Evolutionary conservation across 2,113 vertebrate species (phyloP).

Genomic region (Phyllostomus discolor): DNA sequence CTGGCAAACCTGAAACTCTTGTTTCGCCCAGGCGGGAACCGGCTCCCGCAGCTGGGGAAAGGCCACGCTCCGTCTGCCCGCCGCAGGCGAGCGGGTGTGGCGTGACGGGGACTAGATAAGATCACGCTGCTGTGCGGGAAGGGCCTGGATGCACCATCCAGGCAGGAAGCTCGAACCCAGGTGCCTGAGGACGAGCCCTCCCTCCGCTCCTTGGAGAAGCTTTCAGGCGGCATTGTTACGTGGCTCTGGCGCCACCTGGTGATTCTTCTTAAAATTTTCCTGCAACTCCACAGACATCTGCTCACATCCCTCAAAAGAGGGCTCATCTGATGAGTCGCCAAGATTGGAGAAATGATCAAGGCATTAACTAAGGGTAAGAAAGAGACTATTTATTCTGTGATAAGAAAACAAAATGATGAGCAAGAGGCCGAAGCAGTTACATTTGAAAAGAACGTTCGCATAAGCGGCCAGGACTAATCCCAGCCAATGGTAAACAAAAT

Average conservation of each 20-base stretch:
- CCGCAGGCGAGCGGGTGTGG: not conserved
- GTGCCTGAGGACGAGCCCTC: not conserved
- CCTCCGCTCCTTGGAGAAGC: not conserved
- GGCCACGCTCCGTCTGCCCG: not conserved
- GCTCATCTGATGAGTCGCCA: not conserved
- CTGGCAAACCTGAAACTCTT: not conserved
- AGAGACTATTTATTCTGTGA: not conserved
- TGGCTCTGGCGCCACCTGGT: conserved; percentile 53
- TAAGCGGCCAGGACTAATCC: not conserved
- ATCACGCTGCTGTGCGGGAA: not conserved
- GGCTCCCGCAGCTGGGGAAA: not conserved
- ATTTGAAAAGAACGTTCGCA: not conserved
- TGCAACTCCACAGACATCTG: not conserved
- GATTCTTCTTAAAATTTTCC: not conserved
- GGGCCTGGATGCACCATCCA: not conserved
- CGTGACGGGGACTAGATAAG: not conserved
- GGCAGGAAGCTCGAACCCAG: not conserved
- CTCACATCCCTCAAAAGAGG: not conserved
- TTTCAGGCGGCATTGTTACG: accelerated
- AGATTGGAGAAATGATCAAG: not conserved
- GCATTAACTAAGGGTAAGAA: not conserved
- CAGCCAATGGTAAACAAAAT: not conserved
- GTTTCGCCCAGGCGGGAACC: not conserved
- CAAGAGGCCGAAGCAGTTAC: not conserved
- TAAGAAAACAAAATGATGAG: not conserved